Evolutionary conservation across 2,888 invertebrate species (phyloP).

Genomic region (Serrognathus titanus): DNA sequence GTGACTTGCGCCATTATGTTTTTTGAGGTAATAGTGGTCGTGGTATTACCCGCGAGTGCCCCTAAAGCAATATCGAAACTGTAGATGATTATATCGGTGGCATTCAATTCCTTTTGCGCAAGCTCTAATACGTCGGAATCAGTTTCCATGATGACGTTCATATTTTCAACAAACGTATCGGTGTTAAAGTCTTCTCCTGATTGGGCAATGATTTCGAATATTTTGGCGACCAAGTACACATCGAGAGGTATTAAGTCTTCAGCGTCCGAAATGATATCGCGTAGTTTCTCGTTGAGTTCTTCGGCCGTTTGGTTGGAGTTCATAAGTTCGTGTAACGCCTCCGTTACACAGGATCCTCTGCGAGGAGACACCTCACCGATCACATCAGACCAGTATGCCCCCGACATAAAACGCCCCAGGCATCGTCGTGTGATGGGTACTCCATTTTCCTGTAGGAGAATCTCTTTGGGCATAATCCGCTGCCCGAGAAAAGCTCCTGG

Average conservation of each 20-base stretch:
- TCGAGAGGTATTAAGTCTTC: background rate
- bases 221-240: background rate
- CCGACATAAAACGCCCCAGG: background rate
- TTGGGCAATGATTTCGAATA: background rate
- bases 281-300: background rate
- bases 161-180: background rate
- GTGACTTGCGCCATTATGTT: slow-evolving; percentile 8
- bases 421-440: slow-evolving; percentile 9
- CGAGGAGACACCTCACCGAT: background rate
- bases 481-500: background rate
- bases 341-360: background rate
- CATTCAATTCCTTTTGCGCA: background rate
- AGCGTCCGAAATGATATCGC: background rate
- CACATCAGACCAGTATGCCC: slow-evolving; percentile 6
- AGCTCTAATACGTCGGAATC: background rate
- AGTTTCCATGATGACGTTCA: background rate
- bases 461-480: background rate
- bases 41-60: background rate
- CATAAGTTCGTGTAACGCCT: background rate
- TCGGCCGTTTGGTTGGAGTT: background rate
- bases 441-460: slow-evolving; percentile 1
- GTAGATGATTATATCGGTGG: background rate
- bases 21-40: background rate
- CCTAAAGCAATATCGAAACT: background rate
- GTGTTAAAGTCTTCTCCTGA: background rate